These are phyloP conservation scores for Notospermus geniculatus DNA, from an alignment of 1,140 invertebrate species.

Conservation along the genomic window DNA sequence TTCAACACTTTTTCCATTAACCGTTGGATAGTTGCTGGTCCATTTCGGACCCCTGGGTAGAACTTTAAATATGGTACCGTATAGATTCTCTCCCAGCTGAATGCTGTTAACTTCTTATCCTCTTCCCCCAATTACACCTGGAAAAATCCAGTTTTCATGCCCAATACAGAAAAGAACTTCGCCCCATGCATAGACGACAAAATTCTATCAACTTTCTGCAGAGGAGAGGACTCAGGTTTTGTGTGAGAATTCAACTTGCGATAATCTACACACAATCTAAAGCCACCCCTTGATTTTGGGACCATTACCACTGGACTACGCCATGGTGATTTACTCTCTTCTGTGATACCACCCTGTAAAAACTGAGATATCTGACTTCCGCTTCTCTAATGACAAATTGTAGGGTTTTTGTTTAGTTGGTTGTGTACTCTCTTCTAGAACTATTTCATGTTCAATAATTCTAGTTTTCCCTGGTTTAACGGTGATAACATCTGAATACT, in stretches of 20 bases:
- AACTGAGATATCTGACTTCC: constrained; percentile 12
- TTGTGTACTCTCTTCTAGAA: too few species aligned
- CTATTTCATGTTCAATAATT: too few species aligned
- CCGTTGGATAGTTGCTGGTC: too few species aligned
- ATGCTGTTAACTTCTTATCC: constrained; percentile 47
- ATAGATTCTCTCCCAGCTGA: constrained; percentile 20
- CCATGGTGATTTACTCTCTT: constrained; percentile 32
- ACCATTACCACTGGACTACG: constrained; percentile 38
- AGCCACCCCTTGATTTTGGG: constrained; percentile 29
- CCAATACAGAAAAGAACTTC: constrained; percentile 27
- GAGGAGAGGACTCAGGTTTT: constrained; percentile 25
- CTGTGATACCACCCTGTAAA: constrained; percentile 29
- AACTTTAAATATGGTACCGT: constrained; percentile 25
- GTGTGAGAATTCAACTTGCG: constrained; percentile 32
- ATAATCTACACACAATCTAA: constrained; percentile 37
- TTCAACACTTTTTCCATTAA: constrained; percentile 22
- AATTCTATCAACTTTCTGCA: constrained; percentile 37
- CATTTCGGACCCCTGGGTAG: constrained; percentile 18
- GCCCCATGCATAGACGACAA: constrained; percentile 23
- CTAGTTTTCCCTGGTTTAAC: too few species aligned
- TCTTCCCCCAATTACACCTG: constrained; percentile 47
- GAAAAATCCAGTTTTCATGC: constrained; percentile 43
- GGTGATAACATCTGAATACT: too few species aligned
- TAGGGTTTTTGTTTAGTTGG: too few species aligned
- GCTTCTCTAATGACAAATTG: not conserved